These are phyloP conservation scores for Anas platyrhynchos DNA, from an alignment of 2,113 vertebrate species.

Conservation along the genomic window DNA sequence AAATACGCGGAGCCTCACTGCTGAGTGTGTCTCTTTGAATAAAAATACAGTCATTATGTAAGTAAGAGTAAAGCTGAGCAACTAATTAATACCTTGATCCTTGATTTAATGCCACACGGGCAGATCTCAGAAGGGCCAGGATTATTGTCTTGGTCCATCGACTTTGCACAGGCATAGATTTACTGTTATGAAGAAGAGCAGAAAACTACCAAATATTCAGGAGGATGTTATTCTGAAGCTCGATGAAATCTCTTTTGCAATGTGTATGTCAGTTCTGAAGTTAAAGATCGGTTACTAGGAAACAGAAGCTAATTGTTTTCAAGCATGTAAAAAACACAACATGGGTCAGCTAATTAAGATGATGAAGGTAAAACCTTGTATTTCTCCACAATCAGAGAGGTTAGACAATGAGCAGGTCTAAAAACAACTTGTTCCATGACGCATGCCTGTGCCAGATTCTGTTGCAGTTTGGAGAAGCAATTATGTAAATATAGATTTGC, in stretches of 20 bases:
- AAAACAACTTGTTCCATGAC: constrained; percentile 32
- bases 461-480: constrained; percentile 48
- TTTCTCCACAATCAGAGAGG: constrained; percentile 14
- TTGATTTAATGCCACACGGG: background rate
- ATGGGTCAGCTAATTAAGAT: background rate
- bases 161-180: background rate
- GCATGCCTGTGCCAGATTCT: constrained; percentile 35
- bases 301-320: background rate
- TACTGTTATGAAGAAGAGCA: background rate
- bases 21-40: background rate
- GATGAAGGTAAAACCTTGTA: background rate
- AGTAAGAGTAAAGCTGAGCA: background rate
- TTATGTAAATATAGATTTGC: constrained; percentile 69
- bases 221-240: background rate
- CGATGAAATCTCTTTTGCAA: background rate
- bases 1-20: background rate
- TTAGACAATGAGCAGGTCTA: background rate
- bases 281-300: constrained; percentile 11
- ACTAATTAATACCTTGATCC: background rate
- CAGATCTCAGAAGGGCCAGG: background rate
- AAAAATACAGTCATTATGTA: background rate
- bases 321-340: constrained; percentile 6
- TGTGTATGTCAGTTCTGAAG: background rate
- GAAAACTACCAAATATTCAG: background rate
- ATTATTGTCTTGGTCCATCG: background rate